These are phyloP conservation scores for Aphidius ervi DNA, from an alignment of 1,140 invertebrate genomes.

Conservation along the genomic window DNA sequence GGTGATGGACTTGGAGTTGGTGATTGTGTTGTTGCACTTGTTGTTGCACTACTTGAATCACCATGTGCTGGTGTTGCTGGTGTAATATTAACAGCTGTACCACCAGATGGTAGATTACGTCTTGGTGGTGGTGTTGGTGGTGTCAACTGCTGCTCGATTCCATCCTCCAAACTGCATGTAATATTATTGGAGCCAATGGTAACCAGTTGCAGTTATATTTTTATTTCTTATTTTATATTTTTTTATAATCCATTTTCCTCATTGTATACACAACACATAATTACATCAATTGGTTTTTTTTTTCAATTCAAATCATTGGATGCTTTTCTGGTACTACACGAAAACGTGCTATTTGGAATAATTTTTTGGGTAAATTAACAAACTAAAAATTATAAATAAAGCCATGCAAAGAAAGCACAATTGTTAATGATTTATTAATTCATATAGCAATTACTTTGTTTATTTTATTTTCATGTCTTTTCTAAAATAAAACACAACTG, in stretches of 20 bases:
- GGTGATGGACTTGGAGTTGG: conserved; percentile 36
- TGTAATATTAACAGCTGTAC: conserved; percentile 28
- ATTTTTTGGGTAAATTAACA: no score
- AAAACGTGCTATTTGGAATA: no score
- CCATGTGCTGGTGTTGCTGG: conserved; percentile 26
- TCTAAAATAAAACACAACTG: conserved; percentile 29
- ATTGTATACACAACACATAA: no score
- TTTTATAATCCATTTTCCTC: no score
- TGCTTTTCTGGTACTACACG: no score
- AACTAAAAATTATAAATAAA: no score
- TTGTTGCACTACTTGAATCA: conserved; percentile 23
- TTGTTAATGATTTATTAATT: no score
- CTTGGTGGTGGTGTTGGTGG: conserved; percentile 52
- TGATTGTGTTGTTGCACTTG: conserved; percentile 16
- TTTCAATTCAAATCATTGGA: no score
- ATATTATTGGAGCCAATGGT: conserved; percentile 18
- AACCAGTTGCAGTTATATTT: conserved; percentile 12
- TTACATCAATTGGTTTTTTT: no score
- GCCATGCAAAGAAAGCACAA: no score
- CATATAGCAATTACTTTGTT: no score
- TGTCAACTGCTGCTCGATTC: conserved; percentile 55
- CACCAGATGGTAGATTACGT: conserved; percentile 33
- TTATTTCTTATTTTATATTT: neutral
- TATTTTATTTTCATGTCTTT: no score
- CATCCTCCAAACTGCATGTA: conserved; percentile 52